These are phyloP conservation scores for Lepilemur septentrionalis DNA, from an alignment of 2,797 vertebrate genomes.

Conservation along the genomic window DNA sequence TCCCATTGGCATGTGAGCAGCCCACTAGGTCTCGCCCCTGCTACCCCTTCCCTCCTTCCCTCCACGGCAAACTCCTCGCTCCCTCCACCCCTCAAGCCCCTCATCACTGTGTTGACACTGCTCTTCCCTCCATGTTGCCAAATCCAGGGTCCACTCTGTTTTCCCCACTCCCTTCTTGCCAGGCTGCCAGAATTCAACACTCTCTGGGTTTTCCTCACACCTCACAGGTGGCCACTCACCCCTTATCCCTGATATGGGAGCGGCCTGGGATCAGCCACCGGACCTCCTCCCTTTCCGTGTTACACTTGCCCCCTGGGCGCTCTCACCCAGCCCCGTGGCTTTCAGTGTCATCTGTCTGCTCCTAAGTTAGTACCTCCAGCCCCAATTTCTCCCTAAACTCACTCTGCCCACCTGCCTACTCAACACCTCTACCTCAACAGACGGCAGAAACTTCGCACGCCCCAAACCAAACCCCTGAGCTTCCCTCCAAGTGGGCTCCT, in stretches of 20 bases:
- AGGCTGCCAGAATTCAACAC: not conserved
- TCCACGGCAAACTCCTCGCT: not conserved
- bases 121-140: not conserved
- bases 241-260: not conserved
- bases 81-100: not conserved
- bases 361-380: not conserved
- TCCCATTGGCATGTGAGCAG: not conserved
- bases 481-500: not conserved
- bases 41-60: not conserved
- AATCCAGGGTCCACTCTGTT: not conserved
- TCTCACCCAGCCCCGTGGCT: not conserved
- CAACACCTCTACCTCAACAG: not conserved
- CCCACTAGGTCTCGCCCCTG: not conserved
- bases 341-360: not conserved
- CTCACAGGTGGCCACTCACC: not conserved
- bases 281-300: not conserved
- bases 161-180: not conserved
- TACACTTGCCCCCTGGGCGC: not conserved
- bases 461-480: not conserved
- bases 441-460: not conserved
- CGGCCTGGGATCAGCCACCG: not conserved
- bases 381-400: not conserved
- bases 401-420: not conserved
- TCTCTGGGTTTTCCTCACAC: not conserved
- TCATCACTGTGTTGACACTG: not conserved